Conservation (phyloP, 2,888 invertebrate genomes). For the Schizaphis graminum region DNA sequence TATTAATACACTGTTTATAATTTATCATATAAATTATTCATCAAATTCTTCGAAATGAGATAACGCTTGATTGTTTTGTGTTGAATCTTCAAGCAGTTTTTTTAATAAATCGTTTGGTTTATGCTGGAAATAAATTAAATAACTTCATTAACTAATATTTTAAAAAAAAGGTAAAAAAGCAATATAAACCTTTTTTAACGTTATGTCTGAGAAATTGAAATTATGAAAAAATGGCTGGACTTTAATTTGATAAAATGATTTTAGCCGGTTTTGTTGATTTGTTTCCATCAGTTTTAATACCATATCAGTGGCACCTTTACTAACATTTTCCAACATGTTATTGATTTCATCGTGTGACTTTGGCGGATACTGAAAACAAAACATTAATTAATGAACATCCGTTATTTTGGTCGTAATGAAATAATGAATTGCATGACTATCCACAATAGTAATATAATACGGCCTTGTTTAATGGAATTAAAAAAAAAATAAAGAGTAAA, state of each 20-base stretch:
- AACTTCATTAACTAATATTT: background rate
- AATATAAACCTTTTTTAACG: slow-evolving; percentile 33
- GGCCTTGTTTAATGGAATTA: slow-evolving; percentile 51
- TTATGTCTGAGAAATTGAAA: slow-evolving; percentile 38
- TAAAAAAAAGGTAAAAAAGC: too few relatives aligned
- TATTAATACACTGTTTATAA: background rate
- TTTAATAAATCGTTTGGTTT: slow-evolving; percentile 48
- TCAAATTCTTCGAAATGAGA: slow-evolving; percentile 49
- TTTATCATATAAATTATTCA: slow-evolving; percentile 17
- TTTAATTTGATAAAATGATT: slow-evolving; percentile 49
- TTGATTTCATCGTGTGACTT: slow-evolving; percentile 33
- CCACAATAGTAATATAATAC: background rate
- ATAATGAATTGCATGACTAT: slow-evolving; percentile 29
- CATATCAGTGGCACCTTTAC: slow-evolving; percentile 29
- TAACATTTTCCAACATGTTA: slow-evolving; percentile 14
- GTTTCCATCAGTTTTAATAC: slow-evolving; percentile 44
- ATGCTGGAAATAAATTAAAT: slow-evolving; percentile 4
- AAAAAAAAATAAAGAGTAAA: slow-evolving; percentile 6
- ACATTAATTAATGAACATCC: background rate
- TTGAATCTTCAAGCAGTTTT: background rate
- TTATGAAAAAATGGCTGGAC: slow-evolving; percentile 54
- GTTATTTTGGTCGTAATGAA: slow-evolving; percentile 3
- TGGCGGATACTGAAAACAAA: slow-evolving; percentile 53
- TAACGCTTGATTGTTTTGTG: background rate
- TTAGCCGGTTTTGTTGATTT: slow-evolving; percentile 40